Conservation (phyloP, 2,113 vertebrate genomes). For the Peucedramus taeniatus region DNA sequence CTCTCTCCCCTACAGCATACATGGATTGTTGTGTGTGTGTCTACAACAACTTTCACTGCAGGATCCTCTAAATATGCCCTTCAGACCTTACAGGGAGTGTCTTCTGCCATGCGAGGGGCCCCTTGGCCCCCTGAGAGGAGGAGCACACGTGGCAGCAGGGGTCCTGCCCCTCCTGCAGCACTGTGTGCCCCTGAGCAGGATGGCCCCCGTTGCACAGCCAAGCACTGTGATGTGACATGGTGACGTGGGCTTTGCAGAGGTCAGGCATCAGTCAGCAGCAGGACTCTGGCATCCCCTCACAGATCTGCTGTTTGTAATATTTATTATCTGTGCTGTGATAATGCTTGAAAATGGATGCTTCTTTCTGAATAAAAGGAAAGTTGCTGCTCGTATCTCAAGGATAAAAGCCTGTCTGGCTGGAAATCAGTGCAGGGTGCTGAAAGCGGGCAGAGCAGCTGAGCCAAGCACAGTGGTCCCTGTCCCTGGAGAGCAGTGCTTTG, state of each 20-base stretch:
- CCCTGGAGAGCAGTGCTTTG: neutral
- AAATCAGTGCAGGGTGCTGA: conserved; percentile 21
- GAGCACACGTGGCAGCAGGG: neutral
- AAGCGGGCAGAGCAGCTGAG: neutral
- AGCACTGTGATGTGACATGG: neutral
- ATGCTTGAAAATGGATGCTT: neutral
- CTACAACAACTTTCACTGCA: neutral
- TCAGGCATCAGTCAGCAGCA: neutral
- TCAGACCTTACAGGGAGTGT: neutral
- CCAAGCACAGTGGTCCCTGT: neutral
- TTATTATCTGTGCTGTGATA: neutral
- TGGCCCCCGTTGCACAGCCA: neutral
- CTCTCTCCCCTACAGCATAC: neutral
- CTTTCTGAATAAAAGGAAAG: conserved; percentile 35
- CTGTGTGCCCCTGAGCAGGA: accelerated
- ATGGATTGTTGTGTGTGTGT: neutral
- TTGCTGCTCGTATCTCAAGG: neutral
- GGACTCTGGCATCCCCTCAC: neutral
- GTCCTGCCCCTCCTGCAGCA: neutral
- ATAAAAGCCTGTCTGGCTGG: conserved; percentile 41
- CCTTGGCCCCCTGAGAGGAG: neutral
- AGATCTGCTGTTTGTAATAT: conserved; percentile 4
- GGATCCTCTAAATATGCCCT: neutral
- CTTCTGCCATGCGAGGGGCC: neutral
- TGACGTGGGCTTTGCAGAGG: neutral